These are phyloP conservation scores for Scolopax bukidnonensis DNA, from an alignment of 2,797 vertebrate species.

Conservation along the genomic window DNA sequence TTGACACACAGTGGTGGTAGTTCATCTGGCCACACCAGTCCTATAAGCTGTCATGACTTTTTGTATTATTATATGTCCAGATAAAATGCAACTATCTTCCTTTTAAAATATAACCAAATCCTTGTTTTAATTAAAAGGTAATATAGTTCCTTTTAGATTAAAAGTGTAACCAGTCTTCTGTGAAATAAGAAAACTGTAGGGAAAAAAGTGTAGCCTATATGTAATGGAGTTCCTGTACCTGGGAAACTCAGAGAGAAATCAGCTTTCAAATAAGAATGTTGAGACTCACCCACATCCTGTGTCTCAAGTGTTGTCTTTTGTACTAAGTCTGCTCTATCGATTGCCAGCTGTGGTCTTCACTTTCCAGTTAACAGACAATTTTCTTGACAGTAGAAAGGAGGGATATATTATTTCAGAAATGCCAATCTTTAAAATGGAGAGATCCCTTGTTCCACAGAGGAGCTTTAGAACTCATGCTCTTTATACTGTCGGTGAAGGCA, in stretches of 20 bases:
- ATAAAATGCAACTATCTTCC: background rate
- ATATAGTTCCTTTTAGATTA: background rate
- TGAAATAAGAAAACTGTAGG: rapidly evolving
- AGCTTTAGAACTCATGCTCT: background rate
- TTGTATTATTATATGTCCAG: background rate
- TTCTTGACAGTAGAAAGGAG: background rate
- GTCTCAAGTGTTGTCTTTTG: background rate
- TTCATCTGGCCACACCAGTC: background rate
- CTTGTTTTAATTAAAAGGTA: background rate
- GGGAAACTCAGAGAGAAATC: background rate
- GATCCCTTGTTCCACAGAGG: background rate
- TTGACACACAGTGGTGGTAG: background rate
- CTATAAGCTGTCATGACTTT: background rate
- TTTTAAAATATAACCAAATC: background rate
- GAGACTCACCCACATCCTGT: background rate
- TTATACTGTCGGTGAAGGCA: background rate
- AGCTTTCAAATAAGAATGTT: background rate
- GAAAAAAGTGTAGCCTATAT: background rate
- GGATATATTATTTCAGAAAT: background rate
- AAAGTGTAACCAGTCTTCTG: background rate
- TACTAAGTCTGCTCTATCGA: background rate
- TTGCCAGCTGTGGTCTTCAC: background rate
- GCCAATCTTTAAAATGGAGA: background rate
- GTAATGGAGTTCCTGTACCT: background rate
- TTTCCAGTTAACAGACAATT: background rate